Evolutionary conservation across 1,140 invertebrate species (phyloP).

Genomic region (Colletes latitarsis): DNA sequence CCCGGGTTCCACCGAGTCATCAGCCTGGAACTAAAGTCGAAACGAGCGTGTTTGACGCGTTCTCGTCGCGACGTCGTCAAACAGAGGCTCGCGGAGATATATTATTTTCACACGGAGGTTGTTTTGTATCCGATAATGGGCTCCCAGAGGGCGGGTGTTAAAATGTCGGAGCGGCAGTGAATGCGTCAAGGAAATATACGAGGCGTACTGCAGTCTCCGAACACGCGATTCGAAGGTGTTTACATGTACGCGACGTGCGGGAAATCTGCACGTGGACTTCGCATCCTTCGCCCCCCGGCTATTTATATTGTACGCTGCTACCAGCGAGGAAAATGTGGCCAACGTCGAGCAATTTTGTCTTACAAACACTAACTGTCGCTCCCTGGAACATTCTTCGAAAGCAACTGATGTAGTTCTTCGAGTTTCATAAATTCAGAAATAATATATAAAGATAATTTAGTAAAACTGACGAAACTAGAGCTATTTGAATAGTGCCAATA

Average conservation of each 20-base stretch:
- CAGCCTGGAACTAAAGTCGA: background rate
- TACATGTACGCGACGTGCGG: background rate
- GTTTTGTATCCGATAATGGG: background rate
- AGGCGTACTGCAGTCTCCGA: background rate
- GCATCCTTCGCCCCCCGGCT: background rate
- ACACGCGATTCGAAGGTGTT: background rate
- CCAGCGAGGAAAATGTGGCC: no score
- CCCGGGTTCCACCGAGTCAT: background rate
- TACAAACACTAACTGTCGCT: no score
- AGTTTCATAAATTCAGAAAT: no score
- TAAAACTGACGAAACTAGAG: no score
- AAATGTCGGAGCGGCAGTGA: slow-evolving; percentile 15
- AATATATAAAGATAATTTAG: no score
- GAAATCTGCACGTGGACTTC: background rate
- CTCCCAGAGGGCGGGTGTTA: no score
- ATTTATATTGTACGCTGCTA: no score
- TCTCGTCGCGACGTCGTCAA: background rate
- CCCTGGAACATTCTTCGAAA: no score
- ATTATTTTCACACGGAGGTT: background rate
- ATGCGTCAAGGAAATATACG: background rate
- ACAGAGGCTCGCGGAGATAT: background rate
- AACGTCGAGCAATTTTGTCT: no score
- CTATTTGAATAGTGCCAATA: no score
- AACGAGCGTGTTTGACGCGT: background rate
- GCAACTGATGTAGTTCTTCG: no score